Base-by-base conservation (phyloP, 2,113 vertebrate genomes). In the Platycercus adscitus region DNA sequence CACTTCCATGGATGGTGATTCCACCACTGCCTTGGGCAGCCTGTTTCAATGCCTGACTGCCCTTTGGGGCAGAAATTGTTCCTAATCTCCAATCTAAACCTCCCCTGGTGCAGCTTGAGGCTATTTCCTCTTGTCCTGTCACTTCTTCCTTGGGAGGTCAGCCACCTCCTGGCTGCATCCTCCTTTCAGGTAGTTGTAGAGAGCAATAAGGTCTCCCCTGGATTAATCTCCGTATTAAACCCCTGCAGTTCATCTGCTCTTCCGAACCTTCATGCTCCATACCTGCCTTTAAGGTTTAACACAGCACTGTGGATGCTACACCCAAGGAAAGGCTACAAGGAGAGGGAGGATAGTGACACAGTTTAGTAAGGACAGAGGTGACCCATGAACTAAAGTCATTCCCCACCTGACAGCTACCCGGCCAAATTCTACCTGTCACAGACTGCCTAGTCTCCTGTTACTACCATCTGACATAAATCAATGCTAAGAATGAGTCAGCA, bases 301-400 rank as follows among this genome's bases (percentile, higher is more conserved):
- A 23, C 17, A 43, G 33, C 1, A 1, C 24, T 0, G 1, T 23
- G 25, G 37, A 19, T 1, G 2, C 39, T 6, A 49, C 43, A 35
- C 6, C 16, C 0, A 1, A 39, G 20, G 24, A 19, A 43, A 63
- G 33, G 28, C 41, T 90, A 44, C 6, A 26, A 25, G 47, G 17
- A 64, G 17, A 39, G 7, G 15, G 56, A 72, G 47, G 31, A 31
- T 11, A 13, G 26, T 55, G 56, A 5, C 18, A 20, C 10, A 2
- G 5, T 28, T 79, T 80, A 31, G 26, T 77, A 60, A 72, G 50
- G 47, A 44, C 28, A 0, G 7, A 64, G 33, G 33, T 13, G 61
- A 73, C 21, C 33, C 44, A 15, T 25, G 29, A 18, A 44, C 56
- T 49, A 3, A 12, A 53, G 35, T 53, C 41, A 14, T 41, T 72